Conservation (phyloP, 2,888 invertebrate species). For the Blastobasis adustella region DNA sequence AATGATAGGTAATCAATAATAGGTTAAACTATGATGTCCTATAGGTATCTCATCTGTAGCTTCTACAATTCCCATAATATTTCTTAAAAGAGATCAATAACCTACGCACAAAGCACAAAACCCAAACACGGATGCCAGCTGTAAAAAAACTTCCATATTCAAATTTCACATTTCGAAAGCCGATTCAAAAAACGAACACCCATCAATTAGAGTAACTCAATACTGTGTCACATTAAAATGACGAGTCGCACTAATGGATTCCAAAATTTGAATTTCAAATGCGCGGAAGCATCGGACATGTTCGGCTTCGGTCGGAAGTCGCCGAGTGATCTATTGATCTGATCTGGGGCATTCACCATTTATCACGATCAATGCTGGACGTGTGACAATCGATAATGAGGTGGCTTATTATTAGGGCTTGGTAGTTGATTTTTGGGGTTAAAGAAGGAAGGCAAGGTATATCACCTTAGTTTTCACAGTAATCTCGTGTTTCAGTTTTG, state of each 20-base stretch:
- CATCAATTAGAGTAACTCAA: slow-evolving; percentile 74
- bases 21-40: too few species aligned
- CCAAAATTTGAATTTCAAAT: slow-evolving; percentile 72
- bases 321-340: background rate
- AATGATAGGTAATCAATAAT: too few species aligned
- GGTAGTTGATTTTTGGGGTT: too few species aligned
- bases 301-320: background rate
- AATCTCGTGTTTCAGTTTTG: too few species aligned
- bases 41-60: background rate
- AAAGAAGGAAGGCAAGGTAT: too few species aligned
- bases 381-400: too few species aligned
- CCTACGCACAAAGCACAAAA: background rate
- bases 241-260: slow-evolving; percentile 71
- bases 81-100: too few species aligned
- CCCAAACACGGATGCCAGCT: slow-evolving; percentile 20
- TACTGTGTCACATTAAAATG: slow-evolving; percentile 74
- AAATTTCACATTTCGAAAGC: slow-evolving; percentile 46
- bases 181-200: slow-evolving; percentile 46
- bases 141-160: slow-evolving; percentile 38
- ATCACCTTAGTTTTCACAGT: too few species aligned
- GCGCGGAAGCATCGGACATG: slow-evolving; percentile 45
- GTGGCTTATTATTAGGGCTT: too few species aligned
- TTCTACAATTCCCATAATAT: too few species aligned
- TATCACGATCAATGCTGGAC: too few species aligned
- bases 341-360: too few species aligned